Evolutionary conservation across 2,888 invertebrate species (phyloP), one percentile per base, ranked within the genome.

Genomic region (Andrena trimmerana): DNA sequence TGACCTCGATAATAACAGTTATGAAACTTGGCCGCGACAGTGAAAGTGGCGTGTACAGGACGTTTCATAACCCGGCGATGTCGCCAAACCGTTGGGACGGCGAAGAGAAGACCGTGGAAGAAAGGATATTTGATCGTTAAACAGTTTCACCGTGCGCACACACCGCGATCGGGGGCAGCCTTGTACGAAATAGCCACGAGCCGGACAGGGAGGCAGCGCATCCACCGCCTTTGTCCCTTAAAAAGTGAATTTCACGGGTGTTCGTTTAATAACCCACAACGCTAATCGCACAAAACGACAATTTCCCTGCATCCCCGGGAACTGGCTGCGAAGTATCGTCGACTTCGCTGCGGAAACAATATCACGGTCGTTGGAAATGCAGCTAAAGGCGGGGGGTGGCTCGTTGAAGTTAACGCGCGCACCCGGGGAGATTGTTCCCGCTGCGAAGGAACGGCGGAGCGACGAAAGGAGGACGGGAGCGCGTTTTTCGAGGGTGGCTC

Each of bases 1-100:
- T 91, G 93, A 90, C 93, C 93, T 92, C 94, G 92, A 93, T 93
- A 94, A 93, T 93, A 94, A 93, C 93, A 91, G 93, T 94, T 94
- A 94, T 93, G 93, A 94, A 94, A 94, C 92, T 91, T 92, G 92
- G 90, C 92, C 92, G 92, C 93, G 94, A 93, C 93, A 94, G 94
- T 94, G 94, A 94, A 94, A 94, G 94, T 94, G 93, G 92, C 92
- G 90, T 83, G 85, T 88, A 89, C 86, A 89, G 88, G 87, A 88
- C 88, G 91, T 93, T 93, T 93, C 93, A 92, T 92, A 93, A 93
- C 86, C 50, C 50, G 65, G 10, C 73, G 83, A 81, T 80, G 78
- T 86, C 86, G 78, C 80, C 78, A 72, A 85, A 83, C 69, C 60
- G 71, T 29, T 50, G 79, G 62, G 54, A 48, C 63, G 62, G 27